A percentile compares a stretch with the other conserved stretches of the same genome.
phyloP scores from a whole-genome alignment of 2,113 vertebrate species.

The Hemiscyllium ocellatum region DNA sequence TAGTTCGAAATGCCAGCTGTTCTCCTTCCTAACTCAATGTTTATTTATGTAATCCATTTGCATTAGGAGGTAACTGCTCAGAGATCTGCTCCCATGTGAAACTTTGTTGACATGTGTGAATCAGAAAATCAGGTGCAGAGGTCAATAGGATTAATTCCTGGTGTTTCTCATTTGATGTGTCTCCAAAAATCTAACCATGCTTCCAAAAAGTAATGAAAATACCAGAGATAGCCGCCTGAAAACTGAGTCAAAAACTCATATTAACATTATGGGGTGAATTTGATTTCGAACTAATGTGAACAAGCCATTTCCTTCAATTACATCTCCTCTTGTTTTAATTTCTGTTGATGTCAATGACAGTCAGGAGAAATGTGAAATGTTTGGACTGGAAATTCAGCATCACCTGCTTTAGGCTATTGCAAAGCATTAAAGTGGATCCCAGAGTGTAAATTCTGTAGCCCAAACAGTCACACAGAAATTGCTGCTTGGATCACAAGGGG shows the following conservation, averaged over 20 bases:
- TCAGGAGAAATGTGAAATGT: background rate
- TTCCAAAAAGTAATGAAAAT: background rate
- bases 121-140: background rate
- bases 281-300: background rate
- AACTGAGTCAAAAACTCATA: background rate
- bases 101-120: no score
- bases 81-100: background rate
- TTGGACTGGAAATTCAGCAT: background rate
- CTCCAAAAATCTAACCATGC: background rate
- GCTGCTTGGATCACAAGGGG: background rate
- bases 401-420: background rate
- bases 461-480: background rate
- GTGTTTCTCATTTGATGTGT: background rate
- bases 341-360: background rate
- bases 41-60: background rate
- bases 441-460: background rate
- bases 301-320: background rate
- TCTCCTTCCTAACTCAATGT: background rate
- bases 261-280: constrained; percentile 5
- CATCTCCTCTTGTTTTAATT: background rate
- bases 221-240: background rate
- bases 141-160: background rate
- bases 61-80: background rate
- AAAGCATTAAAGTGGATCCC: background rate
- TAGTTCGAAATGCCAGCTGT: background rate